These are phyloP conservation scores for Otocyon megalotis DNA, from an alignment of 2,113 vertebrate species.

Conservation along the genomic window DNA sequence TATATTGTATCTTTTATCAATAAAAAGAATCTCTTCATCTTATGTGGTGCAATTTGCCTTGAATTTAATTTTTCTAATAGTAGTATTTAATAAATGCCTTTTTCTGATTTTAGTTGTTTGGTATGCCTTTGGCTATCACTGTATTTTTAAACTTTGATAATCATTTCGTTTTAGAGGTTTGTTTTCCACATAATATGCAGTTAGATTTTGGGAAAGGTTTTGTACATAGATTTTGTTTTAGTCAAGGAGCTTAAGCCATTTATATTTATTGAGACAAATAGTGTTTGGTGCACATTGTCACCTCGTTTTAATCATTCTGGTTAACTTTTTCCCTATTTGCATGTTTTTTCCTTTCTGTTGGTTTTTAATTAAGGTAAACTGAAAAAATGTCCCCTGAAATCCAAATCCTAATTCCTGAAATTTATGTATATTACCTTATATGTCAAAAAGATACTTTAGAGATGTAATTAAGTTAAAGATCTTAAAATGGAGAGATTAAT, in stretches of 20 bases:
- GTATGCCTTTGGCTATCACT: background rate
- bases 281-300: background rate
- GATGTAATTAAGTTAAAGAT: background rate
- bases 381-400: background rate
- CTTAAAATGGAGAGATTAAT: background rate
- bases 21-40: slow-evolving; percentile 13
- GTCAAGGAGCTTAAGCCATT: background rate
- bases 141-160: slow-evolving; percentile 2
- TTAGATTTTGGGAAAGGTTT: background rate
- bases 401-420: background rate
- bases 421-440: background rate
- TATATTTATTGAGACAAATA: background rate
- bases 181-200: background rate
- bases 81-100: background rate
- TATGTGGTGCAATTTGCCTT: background rate
- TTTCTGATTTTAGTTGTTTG: background rate
- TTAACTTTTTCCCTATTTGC: background rate
- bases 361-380: background rate
- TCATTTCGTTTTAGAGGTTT: background rate
- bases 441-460: background rate
- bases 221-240: slow-evolving; percentile 25
- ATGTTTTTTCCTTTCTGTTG: background rate
- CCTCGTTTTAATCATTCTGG: background rate
- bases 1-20: slow-evolving; percentile 18
- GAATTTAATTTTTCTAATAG: background rate